These are phyloP conservation scores for Larimichthys crocea DNA, from an alignment of 2,113 vertebrate species.

Conservation along the genomic window DNA sequence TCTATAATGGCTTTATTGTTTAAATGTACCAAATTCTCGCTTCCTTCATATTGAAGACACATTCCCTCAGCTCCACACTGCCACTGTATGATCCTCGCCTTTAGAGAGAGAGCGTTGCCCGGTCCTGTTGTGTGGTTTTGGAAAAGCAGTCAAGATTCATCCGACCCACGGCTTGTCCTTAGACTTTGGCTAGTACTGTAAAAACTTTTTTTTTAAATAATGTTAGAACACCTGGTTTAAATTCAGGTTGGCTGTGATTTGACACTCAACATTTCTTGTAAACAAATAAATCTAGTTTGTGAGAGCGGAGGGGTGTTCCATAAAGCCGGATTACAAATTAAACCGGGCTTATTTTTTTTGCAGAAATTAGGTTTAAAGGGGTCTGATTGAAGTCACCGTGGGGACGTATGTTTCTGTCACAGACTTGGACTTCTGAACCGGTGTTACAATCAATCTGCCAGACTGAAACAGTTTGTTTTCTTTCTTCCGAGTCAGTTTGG, in stretches of 20 bases:
- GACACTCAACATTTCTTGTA: background rate
- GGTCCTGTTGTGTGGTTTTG: conserved; percentile 44
- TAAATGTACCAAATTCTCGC: conserved; percentile 1
- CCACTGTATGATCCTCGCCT: conserved; percentile 20
- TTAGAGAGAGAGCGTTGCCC: conserved; percentile 9
- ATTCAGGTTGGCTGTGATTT: background rate
- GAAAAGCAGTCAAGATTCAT: conserved; percentile 48
- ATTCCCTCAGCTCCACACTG: conserved; percentile 25
- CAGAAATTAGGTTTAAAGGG: background rate
- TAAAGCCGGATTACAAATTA: conserved; percentile 3
- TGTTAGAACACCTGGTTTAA: background rate
- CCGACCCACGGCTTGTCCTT: conserved; percentile 40
- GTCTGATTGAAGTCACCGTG: background rate
- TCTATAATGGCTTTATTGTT: conserved; percentile 52
- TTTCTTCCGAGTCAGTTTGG: background rate
- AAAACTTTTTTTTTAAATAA: background rate
- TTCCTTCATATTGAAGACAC: conserved; percentile 33
- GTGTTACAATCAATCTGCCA: no score
- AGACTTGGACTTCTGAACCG: no score
- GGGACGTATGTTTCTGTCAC: no score
- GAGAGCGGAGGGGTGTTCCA: conserved; percentile 40
- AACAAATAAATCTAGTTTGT: conserved; percentile 1
- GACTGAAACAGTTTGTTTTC: background rate
- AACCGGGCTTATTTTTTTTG: background rate
- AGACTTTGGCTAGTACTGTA: conserved; percentile 31